phyloP scores from a whole-genome alignment of 2,113 vertebrate species.

The Hirundichthys speculiger region DNA sequence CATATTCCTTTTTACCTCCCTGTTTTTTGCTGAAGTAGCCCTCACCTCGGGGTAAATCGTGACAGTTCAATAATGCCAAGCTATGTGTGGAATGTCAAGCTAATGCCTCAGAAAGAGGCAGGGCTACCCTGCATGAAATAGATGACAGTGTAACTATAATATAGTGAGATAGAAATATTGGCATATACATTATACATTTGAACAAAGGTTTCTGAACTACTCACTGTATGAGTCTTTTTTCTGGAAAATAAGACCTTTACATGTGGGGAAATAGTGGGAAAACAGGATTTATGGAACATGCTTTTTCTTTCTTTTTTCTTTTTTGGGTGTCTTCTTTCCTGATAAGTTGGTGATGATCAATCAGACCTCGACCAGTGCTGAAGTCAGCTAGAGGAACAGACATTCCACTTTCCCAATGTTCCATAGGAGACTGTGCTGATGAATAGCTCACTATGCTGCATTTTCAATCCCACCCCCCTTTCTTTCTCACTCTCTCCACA shows the following conservation, averaged over 20 bases:
- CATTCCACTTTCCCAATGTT: constrained; percentile 82
- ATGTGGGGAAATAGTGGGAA: background rate
- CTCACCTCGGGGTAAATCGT: constrained; percentile 77
- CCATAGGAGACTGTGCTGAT: constrained; percentile 77
- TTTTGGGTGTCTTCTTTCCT: constrained; percentile 19
- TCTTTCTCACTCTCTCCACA: constrained; percentile 59
- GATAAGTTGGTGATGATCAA: constrained; percentile 65
- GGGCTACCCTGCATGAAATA: constrained; percentile 48
- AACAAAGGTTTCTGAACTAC: background rate
- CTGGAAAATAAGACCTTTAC: constrained; percentile 4
- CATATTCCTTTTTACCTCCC: constrained; percentile 65
- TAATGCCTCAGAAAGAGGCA: constrained; percentile 70
- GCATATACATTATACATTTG: background rate
- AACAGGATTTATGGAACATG: constrained; percentile 20
- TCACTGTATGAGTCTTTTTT: background rate
- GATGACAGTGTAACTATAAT: constrained; percentile 27
- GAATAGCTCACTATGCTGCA: constrained; percentile 75
- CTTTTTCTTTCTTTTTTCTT: constrained; percentile 28
- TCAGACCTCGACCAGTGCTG: constrained; percentile 74
- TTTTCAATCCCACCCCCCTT: constrained; percentile 60
- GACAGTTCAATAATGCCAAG: constrained; percentile 84
- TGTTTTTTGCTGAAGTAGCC: constrained; percentile 57
- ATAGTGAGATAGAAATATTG: constrained; percentile 7
- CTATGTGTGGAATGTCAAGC: constrained; percentile 83
- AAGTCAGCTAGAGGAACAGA: constrained; percentile 79